Conservation (phyloP, 2,888 invertebrate species). For the Acronicta alni region DNA sequence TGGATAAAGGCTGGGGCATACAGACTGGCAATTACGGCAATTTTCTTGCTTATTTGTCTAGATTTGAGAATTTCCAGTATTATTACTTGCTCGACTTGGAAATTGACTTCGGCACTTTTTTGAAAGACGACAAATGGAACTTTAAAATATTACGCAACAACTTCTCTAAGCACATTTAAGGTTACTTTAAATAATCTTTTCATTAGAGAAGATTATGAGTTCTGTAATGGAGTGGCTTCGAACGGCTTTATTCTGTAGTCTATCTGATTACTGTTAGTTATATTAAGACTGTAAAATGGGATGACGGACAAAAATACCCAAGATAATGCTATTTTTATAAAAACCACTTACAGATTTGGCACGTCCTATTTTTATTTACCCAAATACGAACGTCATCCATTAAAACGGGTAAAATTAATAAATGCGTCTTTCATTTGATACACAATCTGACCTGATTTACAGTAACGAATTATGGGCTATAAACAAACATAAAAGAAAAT, state of each 20-base stretch:
- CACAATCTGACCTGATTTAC: slow-evolving; percentile 62
- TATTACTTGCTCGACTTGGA: neutral
- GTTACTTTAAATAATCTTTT: no score
- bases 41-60: slow-evolving; percentile 3
- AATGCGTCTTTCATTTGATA: slow-evolving; percentile 44
- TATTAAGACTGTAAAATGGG: no score
- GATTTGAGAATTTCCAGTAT: neutral
- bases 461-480: slow-evolving; percentile 55
- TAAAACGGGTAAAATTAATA: slow-evolving; percentile 45
- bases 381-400: slow-evolving; percentile 17
- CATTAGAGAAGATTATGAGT: no score
- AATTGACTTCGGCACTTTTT: neutral
- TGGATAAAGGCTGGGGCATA: slow-evolving; percentile 24
- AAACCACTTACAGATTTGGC: slow-evolving; percentile 14
- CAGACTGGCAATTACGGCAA: slow-evolving; percentile 5
- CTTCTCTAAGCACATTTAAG: no score
- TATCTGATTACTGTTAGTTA: no score
- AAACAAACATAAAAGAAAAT: slow-evolving; percentile 53
- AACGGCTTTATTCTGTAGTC: no score
- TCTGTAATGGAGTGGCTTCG: no score
- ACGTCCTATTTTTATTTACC: slow-evolving; percentile 34
- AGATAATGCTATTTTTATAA: slow-evolving; percentile 1
- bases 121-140: no score
- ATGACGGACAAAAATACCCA: neutral
- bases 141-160: no score